Evolutionary conservation across 2,888 invertebrate species (phyloP).

Genomic region (Caenorhabditis parvicauda): DNA sequence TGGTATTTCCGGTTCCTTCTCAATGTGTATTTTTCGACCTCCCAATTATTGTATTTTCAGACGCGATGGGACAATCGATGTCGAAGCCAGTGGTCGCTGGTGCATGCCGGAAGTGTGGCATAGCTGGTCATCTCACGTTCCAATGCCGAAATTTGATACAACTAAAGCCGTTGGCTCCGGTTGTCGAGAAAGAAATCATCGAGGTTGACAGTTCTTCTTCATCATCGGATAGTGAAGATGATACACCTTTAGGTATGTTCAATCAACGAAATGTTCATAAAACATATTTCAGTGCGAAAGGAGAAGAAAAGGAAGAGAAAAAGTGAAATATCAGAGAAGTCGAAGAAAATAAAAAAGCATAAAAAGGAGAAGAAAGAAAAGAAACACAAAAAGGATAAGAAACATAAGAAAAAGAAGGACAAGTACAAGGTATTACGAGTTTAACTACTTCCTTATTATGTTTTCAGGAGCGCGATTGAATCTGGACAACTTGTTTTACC

Average conservation of each 20-base stretch:
- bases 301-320: slow-evolving; percentile 18
- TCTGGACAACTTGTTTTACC: too few relatives aligned
- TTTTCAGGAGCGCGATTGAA: too few relatives aligned
- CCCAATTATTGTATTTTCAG: slow-evolving; percentile 15
- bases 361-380: slow-evolving; percentile 20
- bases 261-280: background rate
- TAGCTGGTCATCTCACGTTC: slow-evolving; percentile 65
- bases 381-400: slow-evolving; percentile 13
- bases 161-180: slow-evolving; percentile 63
- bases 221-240: slow-evolving; percentile 64
- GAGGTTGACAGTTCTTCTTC: slow-evolving; percentile 67
- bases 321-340: slow-evolving; percentile 19
- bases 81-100: slow-evolving; percentile 43
- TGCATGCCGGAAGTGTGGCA: slow-evolving; percentile 58
- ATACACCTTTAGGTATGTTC: slow-evolving; percentile 47
- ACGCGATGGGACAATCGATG: slow-evolving; percentile 35
- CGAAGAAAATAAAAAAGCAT: slow-evolving; percentile 19
- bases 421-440: too few relatives aligned
- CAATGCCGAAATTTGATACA: slow-evolving; percentile 66
- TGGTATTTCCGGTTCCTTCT: too few relatives aligned
- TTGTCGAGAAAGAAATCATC: slow-evolving; percentile 63
- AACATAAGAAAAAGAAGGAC: slow-evolving; percentile 4
- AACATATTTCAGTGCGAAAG: slow-evolving; percentile 14
- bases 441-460: too few relatives aligned
- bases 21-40: background rate